These are phyloP conservation scores for Guaruba guarouba DNA, from an alignment of 2,113 vertebrate genomes.

Conservation along the genomic window DNA sequence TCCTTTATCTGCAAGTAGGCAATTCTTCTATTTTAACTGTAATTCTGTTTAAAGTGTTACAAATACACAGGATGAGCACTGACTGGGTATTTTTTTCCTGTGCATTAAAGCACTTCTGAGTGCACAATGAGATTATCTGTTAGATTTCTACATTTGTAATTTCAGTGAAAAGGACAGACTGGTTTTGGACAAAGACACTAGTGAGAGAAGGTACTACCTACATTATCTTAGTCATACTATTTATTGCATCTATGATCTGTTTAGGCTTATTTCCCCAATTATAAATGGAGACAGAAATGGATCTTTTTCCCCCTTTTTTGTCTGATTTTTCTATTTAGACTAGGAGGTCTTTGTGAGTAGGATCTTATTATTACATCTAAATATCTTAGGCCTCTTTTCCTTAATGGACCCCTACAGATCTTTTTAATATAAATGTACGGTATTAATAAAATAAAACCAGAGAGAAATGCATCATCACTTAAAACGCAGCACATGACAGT, in stretches of 20 bases:
- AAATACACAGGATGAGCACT: not conserved
- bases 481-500: not conserved
- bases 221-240: not conserved
- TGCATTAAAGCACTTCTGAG: not conserved
- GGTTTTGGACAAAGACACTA: not conserved
- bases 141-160: not conserved
- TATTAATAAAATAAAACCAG: not conserved
- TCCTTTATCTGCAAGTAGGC: not conserved
- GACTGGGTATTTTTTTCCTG: not conserved
- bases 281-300: not conserved
- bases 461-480: not conserved
- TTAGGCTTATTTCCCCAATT: accelerated
- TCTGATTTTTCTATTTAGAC: not conserved
- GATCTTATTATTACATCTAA: not conserved
- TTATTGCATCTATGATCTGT: not conserved
- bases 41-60: not conserved
- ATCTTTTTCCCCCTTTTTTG: not conserved
- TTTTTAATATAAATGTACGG: not conserved
- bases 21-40: not conserved
- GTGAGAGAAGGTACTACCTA: not conserved
- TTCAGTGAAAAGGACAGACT: not conserved
- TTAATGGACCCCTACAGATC: not conserved
- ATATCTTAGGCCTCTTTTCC: not conserved
- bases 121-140: not conserved
- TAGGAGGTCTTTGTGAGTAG: not conserved